Percentiles rank a stretch among this genome's conserved stretches.
phyloP scores from a whole-genome alignment of 2,888 invertebrate species.

The Synergus itoensis region DNA sequence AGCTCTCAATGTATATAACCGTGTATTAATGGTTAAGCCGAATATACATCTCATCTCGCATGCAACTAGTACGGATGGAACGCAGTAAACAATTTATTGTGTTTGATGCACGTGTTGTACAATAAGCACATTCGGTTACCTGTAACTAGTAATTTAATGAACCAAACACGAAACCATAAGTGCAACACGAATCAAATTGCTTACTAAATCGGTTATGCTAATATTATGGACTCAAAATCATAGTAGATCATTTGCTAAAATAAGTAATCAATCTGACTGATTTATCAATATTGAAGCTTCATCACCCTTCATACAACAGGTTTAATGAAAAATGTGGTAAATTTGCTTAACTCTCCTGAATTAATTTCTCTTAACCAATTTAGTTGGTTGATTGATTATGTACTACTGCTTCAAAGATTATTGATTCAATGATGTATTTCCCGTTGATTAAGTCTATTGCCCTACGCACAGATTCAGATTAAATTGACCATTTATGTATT shows the following conservation, averaged over 20 bases:
- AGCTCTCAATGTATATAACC: no score
- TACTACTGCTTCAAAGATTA: background rate
- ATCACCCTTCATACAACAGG: no score
- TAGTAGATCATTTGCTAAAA: background rate
- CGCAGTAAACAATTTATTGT: conserved; percentile 20
- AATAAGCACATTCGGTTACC: background rate
- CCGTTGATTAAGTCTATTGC: background rate
- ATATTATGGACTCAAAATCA: background rate
- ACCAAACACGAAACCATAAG: conserved; percentile 1
- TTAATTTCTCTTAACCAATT: background rate
- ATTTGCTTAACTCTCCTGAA: no score
- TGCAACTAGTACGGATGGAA: background rate
- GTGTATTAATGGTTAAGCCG: background rate
- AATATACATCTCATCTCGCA: background rate
- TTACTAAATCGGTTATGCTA: background rate
- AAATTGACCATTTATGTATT: conserved; percentile 10
- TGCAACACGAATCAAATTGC: conserved; percentile 1
- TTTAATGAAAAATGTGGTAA: no score
- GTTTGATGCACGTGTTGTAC: conserved; percentile 23
- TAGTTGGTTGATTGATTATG: background rate
- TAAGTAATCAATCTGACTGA: no score
- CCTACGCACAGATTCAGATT: background rate
- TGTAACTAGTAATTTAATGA: conserved; percentile 6
- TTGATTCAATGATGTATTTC: conserved; percentile 2
- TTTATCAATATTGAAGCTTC: no score